phyloP scores from a whole-genome alignment of 2,888 invertebrate species.

The Limnephilus auricula region DNA sequence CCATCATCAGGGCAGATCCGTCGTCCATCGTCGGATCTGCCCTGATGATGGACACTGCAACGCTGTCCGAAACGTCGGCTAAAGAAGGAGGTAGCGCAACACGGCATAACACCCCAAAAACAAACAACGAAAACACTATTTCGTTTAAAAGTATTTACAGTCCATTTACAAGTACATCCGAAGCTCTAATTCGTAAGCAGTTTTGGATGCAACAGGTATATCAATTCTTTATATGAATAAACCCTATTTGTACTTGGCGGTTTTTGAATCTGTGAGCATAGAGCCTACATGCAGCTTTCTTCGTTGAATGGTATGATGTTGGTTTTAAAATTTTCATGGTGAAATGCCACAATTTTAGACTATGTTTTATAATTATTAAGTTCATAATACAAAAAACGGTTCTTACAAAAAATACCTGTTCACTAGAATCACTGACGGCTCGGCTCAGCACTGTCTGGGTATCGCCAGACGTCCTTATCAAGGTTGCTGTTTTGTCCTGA shows the following conservation, averaged over 20 bases:
- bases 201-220: neutral
- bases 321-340: neutral
- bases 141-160: too few species aligned
- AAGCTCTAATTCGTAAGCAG: too few species aligned
- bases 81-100: too few species aligned
- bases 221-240: neutral
- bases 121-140: too few species aligned
- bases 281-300: neutral
- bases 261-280: neutral
- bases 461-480: constrained; percentile 57
- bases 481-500: constrained; percentile 69
- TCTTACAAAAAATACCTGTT: constrained; percentile 55
- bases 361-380: neutral
- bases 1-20: too few species aligned
- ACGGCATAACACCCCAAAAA: too few species aligned
- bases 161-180: too few species aligned
- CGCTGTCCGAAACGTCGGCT: too few species aligned
- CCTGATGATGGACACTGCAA: too few species aligned
- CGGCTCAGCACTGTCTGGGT: constrained; percentile 58
- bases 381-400: neutral
- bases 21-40: too few species aligned
- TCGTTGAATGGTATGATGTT: neutral
- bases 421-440: constrained; percentile 54
- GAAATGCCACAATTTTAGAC: neutral
- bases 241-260: too few species aligned